These are phyloP conservation scores for Papilio demoleus DNA, from an alignment of 2,888 invertebrate species.

Conservation along the genomic window DNA sequence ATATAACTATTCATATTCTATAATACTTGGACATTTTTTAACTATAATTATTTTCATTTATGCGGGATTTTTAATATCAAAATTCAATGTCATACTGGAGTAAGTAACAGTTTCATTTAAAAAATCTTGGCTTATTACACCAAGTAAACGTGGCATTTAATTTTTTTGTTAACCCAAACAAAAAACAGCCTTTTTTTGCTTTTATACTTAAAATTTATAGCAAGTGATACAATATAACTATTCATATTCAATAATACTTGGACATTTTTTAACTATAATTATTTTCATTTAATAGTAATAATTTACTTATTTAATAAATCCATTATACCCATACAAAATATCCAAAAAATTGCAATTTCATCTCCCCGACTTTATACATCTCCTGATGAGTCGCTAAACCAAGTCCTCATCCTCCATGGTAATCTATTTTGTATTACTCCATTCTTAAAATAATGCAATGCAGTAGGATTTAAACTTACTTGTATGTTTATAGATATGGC, in stretches of 20 bases:
- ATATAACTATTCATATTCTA: too few relatives aligned
- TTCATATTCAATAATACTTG: too few relatives aligned
- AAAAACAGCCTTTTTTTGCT: not conserved
- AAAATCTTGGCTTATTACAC: not conserved
- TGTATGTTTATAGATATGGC: constrained; percentile 87
- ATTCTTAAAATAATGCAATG: not conserved
- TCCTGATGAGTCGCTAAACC: too few relatives aligned
- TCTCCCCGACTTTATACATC: too few relatives aligned
- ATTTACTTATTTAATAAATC: too few relatives aligned
- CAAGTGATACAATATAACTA: too few relatives aligned
- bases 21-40: too few relatives aligned
- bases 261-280: not conserved
- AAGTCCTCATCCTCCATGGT: too few relatives aligned
- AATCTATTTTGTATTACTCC: too few relatives aligned
- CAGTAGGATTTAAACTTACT: not conserved
- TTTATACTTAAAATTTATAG: too few relatives aligned
- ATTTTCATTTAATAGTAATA: not conserved
- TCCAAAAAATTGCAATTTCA: too few relatives aligned
- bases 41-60: not conserved
- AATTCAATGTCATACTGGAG: not conserved
- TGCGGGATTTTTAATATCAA: not conserved
- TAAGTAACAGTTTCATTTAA: not conserved
- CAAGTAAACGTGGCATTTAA: not conserved
- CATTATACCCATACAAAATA: too few relatives aligned
- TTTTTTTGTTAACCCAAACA: not conserved